Percentiles rank a stretch among this genome's conserved stretches.
These are phyloP conservation scores for Cheilinus undulatus DNA, from an alignment of 2,113 vertebrate genomes.

Conservation along the genomic window DNA sequence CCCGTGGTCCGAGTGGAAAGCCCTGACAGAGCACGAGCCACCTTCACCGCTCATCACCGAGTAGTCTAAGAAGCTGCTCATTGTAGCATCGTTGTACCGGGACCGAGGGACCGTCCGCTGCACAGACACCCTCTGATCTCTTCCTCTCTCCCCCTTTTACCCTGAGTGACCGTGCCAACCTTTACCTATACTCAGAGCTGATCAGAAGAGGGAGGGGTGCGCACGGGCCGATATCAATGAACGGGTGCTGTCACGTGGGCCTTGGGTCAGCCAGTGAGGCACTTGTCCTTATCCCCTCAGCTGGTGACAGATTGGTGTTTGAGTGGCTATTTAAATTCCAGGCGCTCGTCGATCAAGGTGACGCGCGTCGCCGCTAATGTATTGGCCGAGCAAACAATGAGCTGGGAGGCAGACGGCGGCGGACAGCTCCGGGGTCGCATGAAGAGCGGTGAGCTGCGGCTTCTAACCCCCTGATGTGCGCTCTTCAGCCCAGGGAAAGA, in stretches of 20 bases:
- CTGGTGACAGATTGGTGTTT: slow-evolving; percentile 91
- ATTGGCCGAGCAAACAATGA: slow-evolving; percentile 82
- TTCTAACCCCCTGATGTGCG: slow-evolving; percentile 30
- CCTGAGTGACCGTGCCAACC: slow-evolving; percentile 92
- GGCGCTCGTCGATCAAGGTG: slow-evolving; percentile 90
- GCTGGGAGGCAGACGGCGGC: slow-evolving; percentile 75
- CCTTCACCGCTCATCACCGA: slow-evolving; percentile 90
- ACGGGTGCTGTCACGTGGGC: slow-evolving; percentile 87
- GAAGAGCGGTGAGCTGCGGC: slow-evolving; percentile 42
- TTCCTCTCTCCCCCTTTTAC: slow-evolving; percentile 72
- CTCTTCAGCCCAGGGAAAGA: slow-evolving; percentile 35
- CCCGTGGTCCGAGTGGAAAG: slow-evolving; percentile 93
- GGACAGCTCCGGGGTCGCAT: slow-evolving; percentile 75
- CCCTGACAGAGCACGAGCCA: slow-evolving; percentile 89
- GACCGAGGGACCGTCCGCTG: slow-evolving; percentile 81
- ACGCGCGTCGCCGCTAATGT: slow-evolving; percentile 86
- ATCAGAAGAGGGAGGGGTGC: slow-evolving; percentile 68
- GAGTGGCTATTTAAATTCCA: slow-evolving; percentile 95
- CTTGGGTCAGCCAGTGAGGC: slow-evolving; percentile 89
- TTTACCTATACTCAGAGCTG: slow-evolving; percentile 90
- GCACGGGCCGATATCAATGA: slow-evolving; percentile 92
- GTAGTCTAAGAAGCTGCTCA: slow-evolving; percentile 98
- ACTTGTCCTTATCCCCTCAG: slow-evolving; percentile 87
- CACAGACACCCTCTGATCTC: slow-evolving; percentile 83
- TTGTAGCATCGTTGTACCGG: slow-evolving; percentile 90